A percentile compares a stretch with the other conserved stretches of the same genome.
Conservation (phyloP, 1,140 invertebrate species). For the Pygmarrhopalites habei region DNA sequence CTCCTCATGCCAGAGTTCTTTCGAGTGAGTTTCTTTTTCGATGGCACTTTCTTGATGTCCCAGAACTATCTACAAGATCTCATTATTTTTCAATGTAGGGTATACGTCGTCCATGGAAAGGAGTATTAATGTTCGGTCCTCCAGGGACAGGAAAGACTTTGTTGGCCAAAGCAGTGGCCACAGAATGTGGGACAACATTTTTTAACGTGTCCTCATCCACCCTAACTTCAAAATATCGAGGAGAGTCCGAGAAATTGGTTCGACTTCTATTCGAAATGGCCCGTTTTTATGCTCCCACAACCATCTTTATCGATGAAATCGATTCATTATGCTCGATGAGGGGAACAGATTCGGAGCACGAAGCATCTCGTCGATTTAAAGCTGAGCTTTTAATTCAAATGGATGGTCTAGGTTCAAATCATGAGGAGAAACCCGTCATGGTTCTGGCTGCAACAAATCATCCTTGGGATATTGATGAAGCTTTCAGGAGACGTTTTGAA, state of each 20-base stretch:
- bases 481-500: conserved; percentile 59
- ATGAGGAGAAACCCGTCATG: conserved; percentile 54
- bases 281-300: conserved; percentile 61
- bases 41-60: no score
- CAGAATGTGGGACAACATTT: conserved; percentile 66
- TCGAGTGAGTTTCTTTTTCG: conserved; percentile 49
- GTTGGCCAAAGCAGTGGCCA: conserved; percentile 61
- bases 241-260: conserved; percentile 68
- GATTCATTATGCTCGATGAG: conserved; percentile 60
- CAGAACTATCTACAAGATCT: not conserved
- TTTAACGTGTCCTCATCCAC: conserved; percentile 64
- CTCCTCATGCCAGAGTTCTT: conserved; percentile 63
- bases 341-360: conserved; percentile 60
- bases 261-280: conserved; percentile 65
- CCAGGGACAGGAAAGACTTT: conserved; percentile 59
- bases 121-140: conserved; percentile 52
- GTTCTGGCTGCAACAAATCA: conserved; percentile 66
- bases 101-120: conserved; percentile 54
- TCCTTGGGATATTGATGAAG: conserved; percentile 68
- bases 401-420: conserved; percentile 52
- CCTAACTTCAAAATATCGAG: conserved; percentile 64
- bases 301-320: conserved; percentile 68
- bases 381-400: conserved; percentile 66
- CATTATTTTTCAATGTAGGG: conserved; percentile 41
- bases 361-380: conserved; percentile 62